phyloP scores from a whole-genome alignment of 2,113 vertebrate species.

The Conger conger region DNA sequence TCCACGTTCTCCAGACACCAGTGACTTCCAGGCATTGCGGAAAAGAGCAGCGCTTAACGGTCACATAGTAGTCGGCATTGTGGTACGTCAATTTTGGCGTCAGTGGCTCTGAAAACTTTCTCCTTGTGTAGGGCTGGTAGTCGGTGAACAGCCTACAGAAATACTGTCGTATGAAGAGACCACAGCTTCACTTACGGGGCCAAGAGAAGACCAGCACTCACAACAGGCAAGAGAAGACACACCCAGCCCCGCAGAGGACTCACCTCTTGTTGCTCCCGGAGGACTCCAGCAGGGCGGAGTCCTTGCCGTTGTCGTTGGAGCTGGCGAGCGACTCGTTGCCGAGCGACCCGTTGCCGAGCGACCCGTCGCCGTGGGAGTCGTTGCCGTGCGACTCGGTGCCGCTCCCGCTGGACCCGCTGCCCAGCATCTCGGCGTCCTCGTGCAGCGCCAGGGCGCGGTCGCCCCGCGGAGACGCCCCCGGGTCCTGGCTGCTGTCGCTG shows the following conservation, averaged over 20 bases:
- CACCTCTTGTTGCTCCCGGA: conserved; percentile 78
- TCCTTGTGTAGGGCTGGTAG: too few species aligned
- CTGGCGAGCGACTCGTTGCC: conserved; percentile 74
- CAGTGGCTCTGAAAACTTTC: too few species aligned
- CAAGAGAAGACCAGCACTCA: too few species aligned
- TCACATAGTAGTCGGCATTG: too few species aligned
- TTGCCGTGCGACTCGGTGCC: conserved; percentile 80
- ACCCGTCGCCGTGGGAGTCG: conserved; percentile 74
- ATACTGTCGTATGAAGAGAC: too few species aligned
- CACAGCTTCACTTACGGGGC: too few species aligned
- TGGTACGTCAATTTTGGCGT: too few species aligned
- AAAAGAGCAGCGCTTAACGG: neutral
- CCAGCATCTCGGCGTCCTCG: conserved; percentile 84
- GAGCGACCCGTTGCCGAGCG: conserved; percentile 54
- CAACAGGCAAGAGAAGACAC: neutral
- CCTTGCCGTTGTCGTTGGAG: conserved; percentile 73
- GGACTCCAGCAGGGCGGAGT: conserved; percentile 74
- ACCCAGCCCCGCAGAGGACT: conserved; percentile 29
- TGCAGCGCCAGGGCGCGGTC: conserved; percentile 63
- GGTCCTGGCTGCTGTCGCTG: conserved; percentile 69
- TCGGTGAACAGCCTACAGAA: too few species aligned
- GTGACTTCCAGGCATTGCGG: too few species aligned
- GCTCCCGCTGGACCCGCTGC: conserved; percentile 78
- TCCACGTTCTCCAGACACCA: too few species aligned
- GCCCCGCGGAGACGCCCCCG: conserved; percentile 29